Base-by-base conservation (phyloP, 2,113 vertebrate genomes). In the Synchiropus splendidus region DNA sequence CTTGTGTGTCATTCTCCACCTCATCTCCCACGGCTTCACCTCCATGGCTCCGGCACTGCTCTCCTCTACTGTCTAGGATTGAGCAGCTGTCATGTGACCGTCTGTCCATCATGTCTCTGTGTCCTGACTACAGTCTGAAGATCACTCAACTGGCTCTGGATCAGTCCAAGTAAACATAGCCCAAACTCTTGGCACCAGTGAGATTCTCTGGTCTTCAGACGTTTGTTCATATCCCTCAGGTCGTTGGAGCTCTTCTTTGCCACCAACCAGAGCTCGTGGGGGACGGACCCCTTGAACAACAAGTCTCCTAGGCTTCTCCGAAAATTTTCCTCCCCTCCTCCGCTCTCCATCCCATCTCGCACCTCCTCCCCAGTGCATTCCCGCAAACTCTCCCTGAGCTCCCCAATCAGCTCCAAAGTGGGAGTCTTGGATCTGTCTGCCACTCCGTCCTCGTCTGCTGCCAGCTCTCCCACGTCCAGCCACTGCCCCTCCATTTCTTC, bases 191-290 rank as follows among this genome's bases (percentile, higher is more conserved):
- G 14, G 5, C 40, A 13, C 27, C 18, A 9, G 3, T 12, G 34
- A 36, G 9, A 36, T 2, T 9, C 8, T 13, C 12, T 4, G 1
- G 6, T 14, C 21, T 11, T 16, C 11, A 15, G 21, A 44, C 6
- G 16, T 61, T 14, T 5, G 10, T 18, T 36, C 10, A 11, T 50
- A 11, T 46, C 34, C 58, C 35, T 49, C 55, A 98, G 94, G 80
- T 95, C 92, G 31, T 60, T 98, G 77, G 93, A 98, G 69, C 58
- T 95, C 72, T 98, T 95, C 79, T 98, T 95, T 49, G 91, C 90
- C 55, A 88, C 88, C 42, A 95, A 86, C 64, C 91, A 91, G 67
- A 87, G 88, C 45, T 80, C 71, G 14, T 90, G 89, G 78, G 75
- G 61, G 37, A 72, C 82, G 2, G 92, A 95, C 51, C 86, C 88